These are phyloP conservation scores for Metridium senile DNA, from an alignment of 92 coral and sea anemone species.

Conservation along the genomic window DNA sequence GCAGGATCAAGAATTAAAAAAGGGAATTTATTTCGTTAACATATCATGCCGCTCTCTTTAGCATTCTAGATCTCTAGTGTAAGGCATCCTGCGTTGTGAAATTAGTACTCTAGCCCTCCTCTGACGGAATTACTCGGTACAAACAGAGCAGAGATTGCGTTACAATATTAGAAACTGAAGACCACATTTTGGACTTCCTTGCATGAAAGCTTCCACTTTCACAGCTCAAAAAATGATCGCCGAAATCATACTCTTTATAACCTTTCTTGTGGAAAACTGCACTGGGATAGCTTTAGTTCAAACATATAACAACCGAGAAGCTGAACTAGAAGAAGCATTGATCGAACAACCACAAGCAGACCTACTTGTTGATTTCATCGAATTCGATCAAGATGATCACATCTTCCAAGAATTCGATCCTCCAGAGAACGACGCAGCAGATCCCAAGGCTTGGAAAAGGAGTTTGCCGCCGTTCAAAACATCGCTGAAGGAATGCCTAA, in stretches of 20 bases:
- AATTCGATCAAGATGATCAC: constrained; percentile 44
- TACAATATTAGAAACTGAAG: too few relatives aligned
- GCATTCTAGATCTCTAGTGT: too few relatives aligned
- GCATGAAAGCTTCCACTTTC: too few relatives aligned
- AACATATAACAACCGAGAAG: neutral
- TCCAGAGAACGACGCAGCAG: constrained; percentile 8
- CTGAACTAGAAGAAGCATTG: constrained; percentile 8
- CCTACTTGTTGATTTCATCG: constrained; percentile 31
- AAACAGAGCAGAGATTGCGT: too few relatives aligned
- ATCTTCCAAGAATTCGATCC: constrained; percentile 66
- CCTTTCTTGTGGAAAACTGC: constrained; percentile 26
- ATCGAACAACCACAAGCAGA: neutral
- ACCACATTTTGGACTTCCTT: too few relatives aligned
- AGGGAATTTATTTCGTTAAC: too few relatives aligned
- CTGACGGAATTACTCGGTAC: too few relatives aligned
- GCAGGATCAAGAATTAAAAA: too few relatives aligned
- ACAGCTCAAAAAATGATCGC: constrained; percentile 18
- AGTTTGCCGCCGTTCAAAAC: constrained; percentile 25
- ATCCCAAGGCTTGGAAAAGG: constrained; percentile 55
- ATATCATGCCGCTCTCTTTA: too few relatives aligned
- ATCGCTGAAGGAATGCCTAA: constrained; percentile 32
- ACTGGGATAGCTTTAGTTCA: constrained; percentile 1
- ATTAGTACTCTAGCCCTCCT: too few relatives aligned
- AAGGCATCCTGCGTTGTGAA: too few relatives aligned
- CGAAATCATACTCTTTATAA: constrained; percentile 12